Percentiles rank a stretch among this genome's conserved stretches.
Evolutionary conservation across 2,797 vertebrate species (phyloP).

Genomic region (Lemur catta): DNA sequence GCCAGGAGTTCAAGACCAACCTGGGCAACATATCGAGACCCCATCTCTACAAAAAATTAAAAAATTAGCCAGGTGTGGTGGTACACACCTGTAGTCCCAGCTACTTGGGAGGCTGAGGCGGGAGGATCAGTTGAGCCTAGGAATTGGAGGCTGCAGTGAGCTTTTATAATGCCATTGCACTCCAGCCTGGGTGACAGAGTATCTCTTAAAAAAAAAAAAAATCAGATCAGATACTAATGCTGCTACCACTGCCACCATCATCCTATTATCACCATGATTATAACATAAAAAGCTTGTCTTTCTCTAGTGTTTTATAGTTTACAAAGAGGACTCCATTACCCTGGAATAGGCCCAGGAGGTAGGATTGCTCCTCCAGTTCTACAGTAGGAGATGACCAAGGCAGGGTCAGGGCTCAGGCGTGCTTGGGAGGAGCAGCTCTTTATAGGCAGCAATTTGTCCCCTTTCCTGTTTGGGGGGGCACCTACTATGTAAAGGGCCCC

Average conservation of each 20-base stretch:
- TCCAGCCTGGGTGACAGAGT: background rate
- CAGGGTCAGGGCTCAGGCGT: background rate
- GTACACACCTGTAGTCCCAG: background rate
- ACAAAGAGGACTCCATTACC: background rate
- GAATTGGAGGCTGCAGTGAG: background rate
- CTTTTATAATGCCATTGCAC: background rate
- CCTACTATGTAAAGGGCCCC: background rate
- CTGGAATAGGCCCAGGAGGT: background rate
- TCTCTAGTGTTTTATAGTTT: background rate
- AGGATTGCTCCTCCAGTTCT: background rate
- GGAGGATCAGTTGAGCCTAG: background rate
- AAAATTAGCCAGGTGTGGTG: background rate
- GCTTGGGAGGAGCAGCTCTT: background rate
- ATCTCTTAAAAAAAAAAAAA: background rate
- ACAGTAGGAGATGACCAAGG: background rate
- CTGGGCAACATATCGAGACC: background rate
- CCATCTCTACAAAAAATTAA: background rate
- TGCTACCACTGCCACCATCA: background rate
- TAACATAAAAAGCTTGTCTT: background rate
- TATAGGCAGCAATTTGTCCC: background rate
- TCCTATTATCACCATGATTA: no score
- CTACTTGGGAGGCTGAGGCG: background rate
- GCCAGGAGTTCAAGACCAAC: background rate
- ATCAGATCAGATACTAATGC: background rate
- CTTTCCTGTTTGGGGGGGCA: background rate